A percentile compares a stretch with the other conserved stretches of the same genome.
These are phyloP conservation scores for Tetranychus truncatus DNA, from an alignment of 2,888 invertebrate genomes.

Conservation along the genomic window DNA sequence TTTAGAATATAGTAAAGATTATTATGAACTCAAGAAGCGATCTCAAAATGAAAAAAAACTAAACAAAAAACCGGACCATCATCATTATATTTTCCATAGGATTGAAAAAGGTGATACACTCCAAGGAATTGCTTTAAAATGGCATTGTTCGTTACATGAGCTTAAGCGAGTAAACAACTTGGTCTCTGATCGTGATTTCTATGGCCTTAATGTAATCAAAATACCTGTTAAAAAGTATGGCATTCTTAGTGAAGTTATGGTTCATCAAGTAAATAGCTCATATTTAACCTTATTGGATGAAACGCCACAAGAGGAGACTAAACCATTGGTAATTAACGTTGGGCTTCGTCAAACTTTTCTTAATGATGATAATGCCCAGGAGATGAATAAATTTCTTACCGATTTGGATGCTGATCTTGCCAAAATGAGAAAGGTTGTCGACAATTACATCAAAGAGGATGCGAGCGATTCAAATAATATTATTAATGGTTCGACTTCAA, in stretches of 20 bases:
- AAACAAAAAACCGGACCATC: background rate
- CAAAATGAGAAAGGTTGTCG: constrained; percentile 13
- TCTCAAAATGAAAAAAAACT: background rate
- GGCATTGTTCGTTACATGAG: constrained; percentile 21
- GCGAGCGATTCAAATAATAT: background rate
- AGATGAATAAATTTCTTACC: constrained; percentile 17
- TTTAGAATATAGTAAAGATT: background rate
- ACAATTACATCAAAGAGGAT: background rate
- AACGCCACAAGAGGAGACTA: background rate
- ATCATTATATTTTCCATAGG: background rate
- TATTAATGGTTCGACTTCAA: background rate
- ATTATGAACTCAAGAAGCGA: background rate
- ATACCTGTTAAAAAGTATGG: constrained; percentile 26
- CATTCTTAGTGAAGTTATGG: constrained; percentile 23
- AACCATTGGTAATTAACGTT: constrained; percentile 18
- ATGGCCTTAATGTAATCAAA: constrained; percentile 21
- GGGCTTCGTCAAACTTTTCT: constrained; percentile 19
- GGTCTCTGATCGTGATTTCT: constrained; percentile 25
- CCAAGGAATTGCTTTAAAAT: constrained; percentile 18
- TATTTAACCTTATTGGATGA: background rate
- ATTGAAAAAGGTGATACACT: constrained; percentile 16
- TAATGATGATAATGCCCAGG: constrained; percentile 11
- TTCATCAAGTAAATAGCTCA: constrained; percentile 16
- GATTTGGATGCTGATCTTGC: constrained; percentile 19
- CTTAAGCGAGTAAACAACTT: constrained; percentile 25